Percentiles rank a stretch among this genome's conserved stretches.
These are phyloP conservation scores for Drosophila watanabei DNA, from an alignment of 1,140 invertebrate genomes.

Conservation along the genomic window DNA sequence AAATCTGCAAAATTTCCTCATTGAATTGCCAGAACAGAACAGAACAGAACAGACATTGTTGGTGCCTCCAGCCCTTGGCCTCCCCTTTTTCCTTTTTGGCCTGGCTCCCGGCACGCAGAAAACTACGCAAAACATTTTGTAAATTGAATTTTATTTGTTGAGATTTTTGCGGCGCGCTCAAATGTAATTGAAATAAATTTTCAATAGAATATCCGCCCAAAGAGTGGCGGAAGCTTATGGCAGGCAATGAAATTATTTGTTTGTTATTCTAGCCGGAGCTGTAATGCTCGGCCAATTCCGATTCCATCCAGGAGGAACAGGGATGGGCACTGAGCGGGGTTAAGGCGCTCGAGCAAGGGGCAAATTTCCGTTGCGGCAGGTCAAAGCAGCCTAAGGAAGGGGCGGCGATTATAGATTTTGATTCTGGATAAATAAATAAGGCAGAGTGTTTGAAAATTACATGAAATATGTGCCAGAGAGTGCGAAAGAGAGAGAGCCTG, in stretches of 20 bases:
- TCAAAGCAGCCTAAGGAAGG: conserved; percentile 46
- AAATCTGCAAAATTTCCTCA: conserved; percentile 61
- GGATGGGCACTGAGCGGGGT: not conserved
- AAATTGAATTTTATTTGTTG: conserved; percentile 76
- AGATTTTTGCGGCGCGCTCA: conserved; percentile 48
- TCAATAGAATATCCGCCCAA: conserved; percentile 78
- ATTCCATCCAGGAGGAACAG: not conserved
- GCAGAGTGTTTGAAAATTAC: conserved; percentile 65
- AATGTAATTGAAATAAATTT: conserved; percentile 83
- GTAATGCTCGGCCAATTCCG: conserved; percentile 23
- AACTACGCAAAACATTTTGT: conserved; percentile 82
- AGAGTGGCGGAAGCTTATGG: conserved; percentile 70
- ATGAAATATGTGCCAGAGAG: conserved; percentile 62
- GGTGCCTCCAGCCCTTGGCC: not conserved
- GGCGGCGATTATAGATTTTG: conserved; percentile 11
- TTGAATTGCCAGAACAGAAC: conserved; percentile 68
- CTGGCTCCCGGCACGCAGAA: conserved; percentile 20
- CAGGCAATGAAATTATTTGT: conserved; percentile 63
- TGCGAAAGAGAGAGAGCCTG: not conserved
- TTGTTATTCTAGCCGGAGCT: conserved; percentile 31
- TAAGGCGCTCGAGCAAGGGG: conserved; percentile 22
- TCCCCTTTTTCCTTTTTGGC: not conserved
- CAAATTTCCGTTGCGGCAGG: conserved; percentile 72
- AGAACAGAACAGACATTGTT: conserved; percentile 51
- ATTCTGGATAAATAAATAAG: conserved; percentile 56